Evolutionary conservation across 2,797 vertebrate genomes (phyloP).

Genomic region (Gephyroberyx darwinii): DNA sequence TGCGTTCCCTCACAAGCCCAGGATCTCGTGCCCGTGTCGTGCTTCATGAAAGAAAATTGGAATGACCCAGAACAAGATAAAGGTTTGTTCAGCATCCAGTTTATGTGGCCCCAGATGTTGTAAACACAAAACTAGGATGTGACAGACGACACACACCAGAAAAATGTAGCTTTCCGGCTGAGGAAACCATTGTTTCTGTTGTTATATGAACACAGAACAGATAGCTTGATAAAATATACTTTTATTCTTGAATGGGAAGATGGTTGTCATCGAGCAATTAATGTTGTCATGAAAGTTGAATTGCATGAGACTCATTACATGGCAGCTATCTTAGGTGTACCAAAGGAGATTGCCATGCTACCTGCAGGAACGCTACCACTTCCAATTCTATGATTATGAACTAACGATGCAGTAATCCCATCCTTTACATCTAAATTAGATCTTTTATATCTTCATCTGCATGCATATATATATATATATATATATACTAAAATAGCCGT

Average conservation of each 20-base stretch:
- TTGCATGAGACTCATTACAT: background rate
- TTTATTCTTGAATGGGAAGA: too few relatives aligned
- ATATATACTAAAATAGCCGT: too few relatives aligned
- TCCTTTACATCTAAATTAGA: too few relatives aligned
- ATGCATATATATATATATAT: too few relatives aligned
- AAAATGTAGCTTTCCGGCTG: background rate
- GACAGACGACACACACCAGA: background rate
- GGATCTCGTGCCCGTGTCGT: slow-evolving; percentile 15
- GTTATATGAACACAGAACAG: too few relatives aligned
- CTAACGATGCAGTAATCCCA: background rate
- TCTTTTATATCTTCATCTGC: too few relatives aligned
- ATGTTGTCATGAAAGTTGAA: too few relatives aligned
- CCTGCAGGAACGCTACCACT: background rate
- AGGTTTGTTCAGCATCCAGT: slow-evolving; percentile 7
- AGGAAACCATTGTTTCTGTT: background rate
- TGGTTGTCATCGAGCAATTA: too few relatives aligned
- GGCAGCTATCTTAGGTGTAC: background rate
- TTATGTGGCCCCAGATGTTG: background rate
- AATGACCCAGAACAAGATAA: slow-evolving; percentile 5
- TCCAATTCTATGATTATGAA: background rate
- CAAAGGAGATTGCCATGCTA: background rate
- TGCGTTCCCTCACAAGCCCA: slow-evolving; percentile 31
- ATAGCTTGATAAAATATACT: too few relatives aligned
- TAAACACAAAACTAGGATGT: background rate
- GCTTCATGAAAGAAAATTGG: background rate